These are phyloP conservation scores for Pterophyllum scalare DNA, from an alignment of 2,113 vertebrate species.

Conservation along the genomic window DNA sequence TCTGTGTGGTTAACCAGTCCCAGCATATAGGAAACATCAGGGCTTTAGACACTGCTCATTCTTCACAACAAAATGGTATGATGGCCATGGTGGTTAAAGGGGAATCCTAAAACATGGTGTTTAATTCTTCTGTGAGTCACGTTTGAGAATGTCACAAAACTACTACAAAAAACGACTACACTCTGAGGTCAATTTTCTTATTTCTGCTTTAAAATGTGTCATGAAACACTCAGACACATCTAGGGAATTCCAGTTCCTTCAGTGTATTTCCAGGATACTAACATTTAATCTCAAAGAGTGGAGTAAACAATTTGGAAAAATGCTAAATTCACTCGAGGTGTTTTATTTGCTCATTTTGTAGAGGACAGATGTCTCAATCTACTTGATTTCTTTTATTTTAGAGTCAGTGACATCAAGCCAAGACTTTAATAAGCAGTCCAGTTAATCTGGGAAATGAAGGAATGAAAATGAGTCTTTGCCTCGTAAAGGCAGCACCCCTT, in stretches of 20 bases:
- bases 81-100: constrained; percentile 1
- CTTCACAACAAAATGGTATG: neutral
- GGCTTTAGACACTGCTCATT: constrained; percentile 35
- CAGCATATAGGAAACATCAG: constrained; percentile 30
- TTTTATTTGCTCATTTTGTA: constrained; percentile 64
- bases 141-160: neutral
- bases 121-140: neutral
- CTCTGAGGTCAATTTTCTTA: neutral
- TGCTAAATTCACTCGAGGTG: constrained; percentile 44
- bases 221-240: neutral
- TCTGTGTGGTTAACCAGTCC: constrained; percentile 34
- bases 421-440: constrained; percentile 56
- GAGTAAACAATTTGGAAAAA: constrained; percentile 43
- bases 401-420: constrained; percentile 58
- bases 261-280: constrained; percentile 5
- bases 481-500: constrained; percentile 60
- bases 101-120: neutral
- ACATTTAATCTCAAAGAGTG: constrained; percentile 66
- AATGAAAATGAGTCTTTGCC: constrained; percentile 45
- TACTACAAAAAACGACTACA: neutral
- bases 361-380: constrained; percentile 63
- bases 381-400: constrained; percentile 70
- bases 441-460: constrained; percentile 68
- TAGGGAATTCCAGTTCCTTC: neutral
- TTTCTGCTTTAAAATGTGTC: neutral